These are phyloP conservation scores for Protosalanx chinensis DNA, from an alignment of 2,797 vertebrate genomes.

Conservation along the genomic window DNA sequence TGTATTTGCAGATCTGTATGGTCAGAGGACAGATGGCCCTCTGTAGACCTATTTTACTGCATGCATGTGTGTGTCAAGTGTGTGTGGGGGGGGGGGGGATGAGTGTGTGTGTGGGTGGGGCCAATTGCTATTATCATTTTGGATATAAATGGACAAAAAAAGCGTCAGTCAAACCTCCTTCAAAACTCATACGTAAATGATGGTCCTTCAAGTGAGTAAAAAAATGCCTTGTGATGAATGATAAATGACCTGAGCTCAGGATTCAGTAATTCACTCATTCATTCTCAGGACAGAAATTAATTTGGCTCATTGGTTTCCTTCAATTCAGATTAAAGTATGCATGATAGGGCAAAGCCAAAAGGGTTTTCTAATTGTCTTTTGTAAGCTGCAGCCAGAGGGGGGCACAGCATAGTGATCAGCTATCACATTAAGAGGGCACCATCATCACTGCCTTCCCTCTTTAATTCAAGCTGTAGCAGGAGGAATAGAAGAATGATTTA, in stretches of 20 bases:
- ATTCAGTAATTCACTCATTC: slow-evolving; percentile 52
- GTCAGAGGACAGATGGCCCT: slow-evolving; percentile 67
- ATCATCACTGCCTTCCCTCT: slow-evolving; percentile 50
- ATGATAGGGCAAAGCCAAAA: slow-evolving; percentile 57
- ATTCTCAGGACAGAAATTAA: slow-evolving; percentile 37
- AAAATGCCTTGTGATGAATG: slow-evolving; percentile 18
- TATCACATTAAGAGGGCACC: slow-evolving; percentile 46
- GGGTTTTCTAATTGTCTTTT: slow-evolving; percentile 58
- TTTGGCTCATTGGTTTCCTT: slow-evolving; percentile 55
- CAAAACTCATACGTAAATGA: slow-evolving; percentile 8
- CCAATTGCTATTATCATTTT: slow-evolving; percentile 26
- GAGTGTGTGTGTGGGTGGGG: slow-evolving; percentile 16
- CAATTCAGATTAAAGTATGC: slow-evolving; percentile 60
- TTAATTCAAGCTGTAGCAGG: slow-evolving; percentile 53
- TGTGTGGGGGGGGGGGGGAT: slow-evolving; percentile 16
- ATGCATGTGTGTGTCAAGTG: slow-evolving; percentile 12
- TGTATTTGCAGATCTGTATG: slow-evolving; percentile 57
- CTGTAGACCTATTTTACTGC: slow-evolving; percentile 43
- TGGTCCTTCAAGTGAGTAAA: slow-evolving; percentile 9
- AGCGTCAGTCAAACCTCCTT: background rate
- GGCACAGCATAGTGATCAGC: slow-evolving; percentile 37
- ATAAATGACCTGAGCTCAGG: slow-evolving; percentile 42
- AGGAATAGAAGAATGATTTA: slow-evolving; percentile 46
- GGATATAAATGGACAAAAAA: slow-evolving; percentile 14
- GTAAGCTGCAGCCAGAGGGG: slow-evolving; percentile 39